These are phyloP conservation scores for Myoxocephalus aenaeus DNA, from an alignment of 2,797 vertebrate genomes.

Conservation along the genomic window DNA sequence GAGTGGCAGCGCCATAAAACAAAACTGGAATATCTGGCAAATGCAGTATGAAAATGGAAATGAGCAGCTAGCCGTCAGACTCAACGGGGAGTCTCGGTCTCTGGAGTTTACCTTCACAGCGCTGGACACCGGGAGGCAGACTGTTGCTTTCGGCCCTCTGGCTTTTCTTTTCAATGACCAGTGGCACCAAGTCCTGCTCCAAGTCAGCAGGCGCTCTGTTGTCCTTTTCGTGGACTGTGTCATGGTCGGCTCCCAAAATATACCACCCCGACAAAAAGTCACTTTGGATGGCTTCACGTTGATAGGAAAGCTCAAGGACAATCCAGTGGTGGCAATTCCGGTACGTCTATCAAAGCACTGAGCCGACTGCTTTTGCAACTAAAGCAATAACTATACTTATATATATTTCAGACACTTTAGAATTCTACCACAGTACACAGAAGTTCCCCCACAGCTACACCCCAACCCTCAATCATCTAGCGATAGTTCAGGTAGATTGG, in stretches of 20 bases:
- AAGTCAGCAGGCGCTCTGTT: conserved; percentile 82
- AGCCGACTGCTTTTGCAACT: background rate
- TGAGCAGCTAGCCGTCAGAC: conserved; percentile 88
- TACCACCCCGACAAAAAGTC: conserved; percentile 82
- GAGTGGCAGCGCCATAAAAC: conserved; percentile 84
- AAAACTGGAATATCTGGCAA: conserved; percentile 93
- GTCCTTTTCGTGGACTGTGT: conserved; percentile 88
- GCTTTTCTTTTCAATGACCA: conserved; percentile 88
- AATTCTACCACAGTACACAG: background rate
- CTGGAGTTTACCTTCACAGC: conserved; percentile 88
- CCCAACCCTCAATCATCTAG: background rate
- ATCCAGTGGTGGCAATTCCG: conserved; percentile 86
- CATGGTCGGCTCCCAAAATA: conserved; percentile 81
- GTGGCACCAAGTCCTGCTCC: conserved; percentile 90
- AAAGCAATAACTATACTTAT: background rate
- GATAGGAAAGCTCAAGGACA: conserved; percentile 89
- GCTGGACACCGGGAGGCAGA: conserved; percentile 79
- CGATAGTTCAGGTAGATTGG: background rate
- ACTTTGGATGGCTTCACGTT: conserved; percentile 86
- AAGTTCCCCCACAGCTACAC: background rate
- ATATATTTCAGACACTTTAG: background rate
- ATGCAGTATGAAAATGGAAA: conserved; percentile 87
- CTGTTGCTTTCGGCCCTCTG: conserved; percentile 80
- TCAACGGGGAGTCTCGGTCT: conserved; percentile 87
- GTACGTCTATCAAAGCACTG: conserved; percentile 77